These are phyloP conservation scores for Tetranychus truncatus DNA, from an alignment of 2,888 invertebrate species.

Conservation along the genomic window DNA sequence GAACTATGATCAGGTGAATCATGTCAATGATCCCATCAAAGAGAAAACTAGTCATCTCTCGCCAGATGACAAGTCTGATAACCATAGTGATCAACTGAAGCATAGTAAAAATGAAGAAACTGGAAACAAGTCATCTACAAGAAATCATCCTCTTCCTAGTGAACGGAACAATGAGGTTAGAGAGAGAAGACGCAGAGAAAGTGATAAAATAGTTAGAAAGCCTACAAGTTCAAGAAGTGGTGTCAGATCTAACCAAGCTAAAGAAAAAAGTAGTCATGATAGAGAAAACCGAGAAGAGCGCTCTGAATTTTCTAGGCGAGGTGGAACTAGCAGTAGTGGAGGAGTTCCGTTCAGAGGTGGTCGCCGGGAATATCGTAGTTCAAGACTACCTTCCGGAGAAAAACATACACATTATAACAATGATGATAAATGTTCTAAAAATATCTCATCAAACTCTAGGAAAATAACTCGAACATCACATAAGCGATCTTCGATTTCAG, in stretches of 20 bases:
- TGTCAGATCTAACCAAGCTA: background rate
- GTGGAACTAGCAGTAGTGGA: constrained; percentile 20
- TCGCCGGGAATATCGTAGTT: constrained; percentile 27
- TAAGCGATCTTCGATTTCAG: background rate
- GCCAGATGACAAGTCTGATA: background rate
- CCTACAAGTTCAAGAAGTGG: background rate
- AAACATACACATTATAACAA: background rate
- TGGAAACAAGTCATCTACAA: background rate
- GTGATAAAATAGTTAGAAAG: background rate
- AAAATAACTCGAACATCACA: background rate
- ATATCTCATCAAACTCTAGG: background rate
- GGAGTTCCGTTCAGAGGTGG: constrained; percentile 30
- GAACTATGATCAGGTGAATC: background rate
- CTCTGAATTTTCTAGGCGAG: constrained; percentile 18
- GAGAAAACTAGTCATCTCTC: background rate
- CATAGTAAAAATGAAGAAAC: background rate
- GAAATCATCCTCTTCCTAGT: background rate
- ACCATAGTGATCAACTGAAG: background rate
- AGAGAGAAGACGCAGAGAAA: background rate
- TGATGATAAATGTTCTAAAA: background rate
- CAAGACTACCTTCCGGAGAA: constrained; percentile 15
- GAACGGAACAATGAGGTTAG: background rate
- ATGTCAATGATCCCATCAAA: background rate
- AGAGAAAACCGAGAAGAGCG: constrained; percentile 8
- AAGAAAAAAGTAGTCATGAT: background rate